Percentiles rank a stretch among this genome's conserved stretches.
phyloP scores from a whole-genome alignment of 2,888 invertebrate genomes.

The Drosophila cognata region DNA sequence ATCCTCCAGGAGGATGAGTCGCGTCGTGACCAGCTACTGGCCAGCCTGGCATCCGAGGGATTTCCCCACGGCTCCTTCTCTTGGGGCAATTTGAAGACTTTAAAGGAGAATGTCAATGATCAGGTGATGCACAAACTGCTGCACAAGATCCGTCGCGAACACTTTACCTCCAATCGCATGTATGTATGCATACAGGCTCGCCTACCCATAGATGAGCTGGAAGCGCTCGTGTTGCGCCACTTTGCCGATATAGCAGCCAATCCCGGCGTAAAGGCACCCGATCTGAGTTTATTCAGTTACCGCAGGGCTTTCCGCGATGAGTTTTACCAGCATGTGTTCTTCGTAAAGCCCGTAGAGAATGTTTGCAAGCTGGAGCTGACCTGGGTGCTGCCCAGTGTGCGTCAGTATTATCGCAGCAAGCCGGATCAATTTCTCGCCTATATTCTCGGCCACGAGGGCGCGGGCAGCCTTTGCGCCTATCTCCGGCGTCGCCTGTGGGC shows the following conservation, averaged over 20 bases:
- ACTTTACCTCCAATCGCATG: constrained; percentile 96
- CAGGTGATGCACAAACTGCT: constrained; percentile 89
- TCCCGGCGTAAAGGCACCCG: constrained; percentile 86
- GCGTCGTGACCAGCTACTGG: constrained; percentile 91
- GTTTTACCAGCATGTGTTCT: constrained; percentile 86
- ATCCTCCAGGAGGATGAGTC: constrained; percentile 90
- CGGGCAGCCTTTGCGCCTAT: constrained; percentile 92
- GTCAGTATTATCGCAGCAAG: constrained; percentile 82
- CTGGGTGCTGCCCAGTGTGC: constrained; percentile 83
- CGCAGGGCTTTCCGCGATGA: constrained; percentile 79
- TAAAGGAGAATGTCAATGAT: constrained; percentile 88
- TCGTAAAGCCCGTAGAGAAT: constrained; percentile 91
- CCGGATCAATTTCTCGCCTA: constrained; percentile 90
- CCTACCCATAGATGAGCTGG: constrained; percentile 83
- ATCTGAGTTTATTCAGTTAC: constrained; percentile 86
- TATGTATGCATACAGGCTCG: constrained; percentile 92
- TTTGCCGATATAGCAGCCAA: constrained; percentile 91
- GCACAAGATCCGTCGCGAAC: constrained; percentile 90
- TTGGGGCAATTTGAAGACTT: constrained; percentile 93
- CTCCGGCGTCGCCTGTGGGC: constrained; percentile 91
- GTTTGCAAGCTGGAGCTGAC: constrained; percentile 87
- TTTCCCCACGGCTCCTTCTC: constrained; percentile 92
- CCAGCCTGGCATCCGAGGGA: constrained; percentile 88
- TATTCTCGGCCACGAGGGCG: constrained; percentile 94
- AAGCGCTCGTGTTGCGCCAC: constrained; percentile 85